These are phyloP conservation scores for Apomyelois bistriatella DNA, from an alignment of 2,888 invertebrate species.

Conservation along the genomic window DNA sequence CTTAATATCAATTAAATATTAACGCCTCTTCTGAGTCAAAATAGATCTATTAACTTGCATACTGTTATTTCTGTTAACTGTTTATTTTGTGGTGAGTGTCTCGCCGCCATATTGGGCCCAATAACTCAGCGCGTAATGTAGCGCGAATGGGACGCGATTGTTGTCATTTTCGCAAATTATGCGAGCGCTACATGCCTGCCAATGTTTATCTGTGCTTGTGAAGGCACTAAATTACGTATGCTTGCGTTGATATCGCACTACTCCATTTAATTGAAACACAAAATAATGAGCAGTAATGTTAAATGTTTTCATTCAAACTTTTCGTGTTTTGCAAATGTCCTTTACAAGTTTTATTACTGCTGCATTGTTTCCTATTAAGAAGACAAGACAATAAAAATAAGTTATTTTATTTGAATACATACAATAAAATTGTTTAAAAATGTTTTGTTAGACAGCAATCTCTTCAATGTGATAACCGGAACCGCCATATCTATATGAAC, in stretches of 20 bases:
- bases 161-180: constrained; percentile 76
- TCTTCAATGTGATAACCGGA: no score
- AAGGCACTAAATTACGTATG: constrained; percentile 64
- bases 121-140: constrained; percentile 69
- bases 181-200: constrained; percentile 64
- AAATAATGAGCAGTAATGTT: background rate
- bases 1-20: no score
- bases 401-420: no score
- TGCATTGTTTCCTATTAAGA: background rate
- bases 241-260: constrained; percentile 48
- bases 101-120: constrained; percentile 34
- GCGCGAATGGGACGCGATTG: constrained; percentile 67
- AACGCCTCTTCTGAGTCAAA: no score
- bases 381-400: no score
- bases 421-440: no score
- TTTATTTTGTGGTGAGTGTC: constrained; percentile 3
- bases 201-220: constrained; percentile 69
- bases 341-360: no score
- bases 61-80: background rate
- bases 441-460: no score
- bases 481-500: no score
- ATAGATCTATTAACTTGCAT: no score
- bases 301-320: background rate
- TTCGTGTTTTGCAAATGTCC: no score
- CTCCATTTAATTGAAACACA: constrained; percentile 23